Evolutionary conservation across 2,113 vertebrate species (phyloP).

Genomic region (Daubentonia madagascariensis): DNA sequence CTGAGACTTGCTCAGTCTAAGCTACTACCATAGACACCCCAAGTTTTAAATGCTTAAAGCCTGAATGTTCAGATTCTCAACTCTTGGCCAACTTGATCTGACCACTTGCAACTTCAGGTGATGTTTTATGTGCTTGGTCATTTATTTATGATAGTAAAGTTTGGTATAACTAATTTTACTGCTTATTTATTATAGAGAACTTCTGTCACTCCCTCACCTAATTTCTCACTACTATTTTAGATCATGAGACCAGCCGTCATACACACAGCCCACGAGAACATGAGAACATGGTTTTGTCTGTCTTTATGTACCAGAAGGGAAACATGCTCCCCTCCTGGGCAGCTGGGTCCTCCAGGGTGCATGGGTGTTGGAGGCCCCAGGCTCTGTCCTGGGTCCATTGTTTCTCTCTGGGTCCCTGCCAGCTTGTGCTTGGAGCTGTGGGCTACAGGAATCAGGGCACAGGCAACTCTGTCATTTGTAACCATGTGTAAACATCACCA

Average conservation of each 20-base stretch:
- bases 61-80: neutral
- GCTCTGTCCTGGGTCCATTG: neutral
- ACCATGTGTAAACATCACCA: neutral
- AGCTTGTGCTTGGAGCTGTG: neutral
- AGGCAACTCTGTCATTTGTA: neutral
- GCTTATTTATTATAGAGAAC: neutral
- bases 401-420: neutral
- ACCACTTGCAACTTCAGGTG: neutral
- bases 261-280: no score
- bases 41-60: neutral
- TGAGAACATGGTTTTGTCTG: neutral
- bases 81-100: neutral
- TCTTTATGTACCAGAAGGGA: neutral
- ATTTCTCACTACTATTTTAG: neutral
- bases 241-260: neutral
- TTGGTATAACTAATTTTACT: neutral
- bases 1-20: neutral
- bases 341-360: neutral
- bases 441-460: neutral
- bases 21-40: no score
- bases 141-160: neutral
- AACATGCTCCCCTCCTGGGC: neutral
- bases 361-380: neutral
- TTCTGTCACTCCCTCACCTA: no score
- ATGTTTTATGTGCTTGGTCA: neutral